These are phyloP conservation scores for Bothrops alternatus DNA, from an alignment of 2,797 vertebrate genomes.

Conservation along the genomic window DNA sequence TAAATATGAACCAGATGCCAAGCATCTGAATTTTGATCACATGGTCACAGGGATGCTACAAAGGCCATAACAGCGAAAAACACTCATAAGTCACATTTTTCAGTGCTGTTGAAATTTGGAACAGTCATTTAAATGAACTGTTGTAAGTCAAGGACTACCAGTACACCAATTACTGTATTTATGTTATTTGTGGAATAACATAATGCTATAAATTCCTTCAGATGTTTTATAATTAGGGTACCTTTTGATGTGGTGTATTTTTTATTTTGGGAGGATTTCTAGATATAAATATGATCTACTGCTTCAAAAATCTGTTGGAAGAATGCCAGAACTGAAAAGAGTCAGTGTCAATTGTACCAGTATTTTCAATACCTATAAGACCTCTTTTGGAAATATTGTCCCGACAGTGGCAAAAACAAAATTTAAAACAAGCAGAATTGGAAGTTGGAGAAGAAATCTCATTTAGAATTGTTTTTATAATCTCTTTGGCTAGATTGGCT, in stretches of 20 bases:
- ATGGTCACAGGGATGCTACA: not conserved
- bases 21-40: not conserved
- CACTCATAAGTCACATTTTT: not conserved
- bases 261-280: not conserved
- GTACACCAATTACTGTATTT: not conserved
- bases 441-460: not conserved
- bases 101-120: not conserved
- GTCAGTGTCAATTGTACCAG: not conserved
- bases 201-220: not conserved
- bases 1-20: not conserved
- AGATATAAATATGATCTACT: not conserved
- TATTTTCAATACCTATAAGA: fast-evolving
- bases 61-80: not conserved
- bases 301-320: not conserved
- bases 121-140: not conserved
- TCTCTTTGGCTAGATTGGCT: slow-evolving; percentile 4
- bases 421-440: not conserved
- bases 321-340: not conserved
- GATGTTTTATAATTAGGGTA: not conserved
- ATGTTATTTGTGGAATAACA: not conserved
- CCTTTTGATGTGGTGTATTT: not conserved
- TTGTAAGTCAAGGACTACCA: not conserved
- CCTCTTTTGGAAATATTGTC: not conserved
- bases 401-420: not conserved
- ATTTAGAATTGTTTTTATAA: not conserved